These are phyloP conservation scores for Emydura subglobosa DNA, from an alignment of 2,113 vertebrate genomes.

Conservation along the genomic window DNA sequence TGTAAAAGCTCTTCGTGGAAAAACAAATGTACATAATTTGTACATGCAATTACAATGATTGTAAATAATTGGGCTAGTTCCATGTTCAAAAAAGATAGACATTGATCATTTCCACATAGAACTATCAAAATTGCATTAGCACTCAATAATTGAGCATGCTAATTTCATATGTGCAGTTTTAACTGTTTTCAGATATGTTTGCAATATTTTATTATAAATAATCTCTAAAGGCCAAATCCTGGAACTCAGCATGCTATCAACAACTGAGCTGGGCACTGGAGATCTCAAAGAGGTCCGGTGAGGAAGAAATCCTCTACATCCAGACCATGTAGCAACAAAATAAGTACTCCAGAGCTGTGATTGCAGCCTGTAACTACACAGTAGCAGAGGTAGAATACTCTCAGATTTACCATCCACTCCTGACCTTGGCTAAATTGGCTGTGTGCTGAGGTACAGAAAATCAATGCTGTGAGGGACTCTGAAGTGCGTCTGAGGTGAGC, in stretches of 20 bases:
- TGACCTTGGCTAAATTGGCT: background rate
- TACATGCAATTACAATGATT: background rate
- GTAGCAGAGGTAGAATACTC: background rate
- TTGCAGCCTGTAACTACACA: background rate
- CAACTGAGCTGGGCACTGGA: background rate
- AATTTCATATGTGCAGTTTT: background rate
- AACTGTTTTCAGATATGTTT: background rate
- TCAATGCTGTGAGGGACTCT: background rate
- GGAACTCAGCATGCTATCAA: background rate
- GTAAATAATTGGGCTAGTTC: background rate
- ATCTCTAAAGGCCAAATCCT: background rate
- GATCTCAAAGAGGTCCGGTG: background rate
- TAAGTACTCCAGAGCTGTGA: background rate
- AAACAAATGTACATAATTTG: background rate
- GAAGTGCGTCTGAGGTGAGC: background rate
- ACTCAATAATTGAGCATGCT: background rate
- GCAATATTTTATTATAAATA: background rate
- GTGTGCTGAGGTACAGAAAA: background rate
- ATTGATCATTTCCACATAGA: background rate
- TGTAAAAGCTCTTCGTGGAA: background rate
- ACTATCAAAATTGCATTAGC: fast-evolving
- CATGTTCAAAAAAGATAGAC: background rate
- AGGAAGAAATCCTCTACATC: background rate
- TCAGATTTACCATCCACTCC: background rate
- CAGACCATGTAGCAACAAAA: background rate